Evolutionary conservation across 2,797 vertebrate species (phyloP), one percentile per base, ranked within the genome.

Genomic region (Oreonectes daqikongensis): DNA sequence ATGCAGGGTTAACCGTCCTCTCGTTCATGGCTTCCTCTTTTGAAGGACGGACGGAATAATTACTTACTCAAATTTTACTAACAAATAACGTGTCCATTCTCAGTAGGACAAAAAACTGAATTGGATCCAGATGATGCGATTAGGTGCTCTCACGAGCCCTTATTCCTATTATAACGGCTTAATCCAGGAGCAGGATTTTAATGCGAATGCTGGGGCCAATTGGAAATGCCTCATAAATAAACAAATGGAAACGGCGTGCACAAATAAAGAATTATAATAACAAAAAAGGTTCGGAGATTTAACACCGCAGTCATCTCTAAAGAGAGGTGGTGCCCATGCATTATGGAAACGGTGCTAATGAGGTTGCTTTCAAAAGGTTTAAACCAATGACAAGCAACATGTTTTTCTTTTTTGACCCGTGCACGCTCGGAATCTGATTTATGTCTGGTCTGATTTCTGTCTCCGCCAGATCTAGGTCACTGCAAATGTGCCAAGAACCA

Each of bases 321-420:
- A 87, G 61, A 80, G 85, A 76, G 73, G 69, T 76, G 48, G 67
- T 73, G 32, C 63, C 65, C 75, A 69, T 80, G 74, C 72, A 85
- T 88, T 86, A 85, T 89, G 80, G 30, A 82, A 86, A 90, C 88
- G 14, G 83, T 70, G 83, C 61, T 88, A 84, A 89, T 86, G 83
- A 88, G 81, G 84, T 87, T 52, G 79, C 42, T 75, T 81, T 35
- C 79, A 46, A 82, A 85, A 82, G 82, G 46, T 83, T 80, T 78
- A 79, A 69, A 72, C 72, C 78, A 75, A 18, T 6, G 30, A 64
- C 10, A 81, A 86, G 84, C 81, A 86, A 84, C 75, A 65, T 76
- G 14, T 24, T 32, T 44, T 59, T n/a, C 40, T 18, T 9, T 50
- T 6, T n/a, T 75, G 68, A 72, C 46, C 32, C 40, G 44, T 1